Conservation (phyloP, 2,113 vertebrate species). For the Clarias batrachus region DNA sequence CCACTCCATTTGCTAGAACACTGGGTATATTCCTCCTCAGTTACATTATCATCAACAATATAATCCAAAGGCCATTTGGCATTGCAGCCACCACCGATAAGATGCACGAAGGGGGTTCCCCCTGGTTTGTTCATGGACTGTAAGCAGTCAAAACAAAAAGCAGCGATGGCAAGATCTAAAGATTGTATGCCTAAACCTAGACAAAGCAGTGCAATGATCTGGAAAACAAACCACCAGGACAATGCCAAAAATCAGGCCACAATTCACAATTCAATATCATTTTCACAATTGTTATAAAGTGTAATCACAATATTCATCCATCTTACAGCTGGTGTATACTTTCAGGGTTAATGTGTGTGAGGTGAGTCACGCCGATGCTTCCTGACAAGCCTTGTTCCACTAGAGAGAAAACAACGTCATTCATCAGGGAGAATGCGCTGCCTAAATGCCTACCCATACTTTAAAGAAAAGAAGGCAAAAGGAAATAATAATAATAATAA, state of each 20-base stretch:
- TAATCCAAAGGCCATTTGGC: no score
- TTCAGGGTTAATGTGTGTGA: constrained; percentile 42
- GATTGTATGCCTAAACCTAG: no score
- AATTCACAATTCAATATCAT: neutral
- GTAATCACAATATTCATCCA: neutral
- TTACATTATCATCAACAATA: no score
- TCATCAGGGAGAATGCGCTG: constrained; percentile 33
- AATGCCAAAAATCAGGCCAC: neutral
- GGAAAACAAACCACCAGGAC: neutral
- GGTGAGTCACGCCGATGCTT: constrained; percentile 55
- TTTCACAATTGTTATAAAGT: neutral
- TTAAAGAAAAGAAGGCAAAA: constrained; percentile 53
- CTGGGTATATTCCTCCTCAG: no score
- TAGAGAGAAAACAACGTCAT: constrained; percentile 40
- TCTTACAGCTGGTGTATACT: neutral
- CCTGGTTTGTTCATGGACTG: no score
- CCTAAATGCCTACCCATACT: constrained; percentile 48
- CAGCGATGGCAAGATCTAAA: no score
- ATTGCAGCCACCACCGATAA: no score
- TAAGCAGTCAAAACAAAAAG: no score
- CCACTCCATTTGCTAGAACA: no score
- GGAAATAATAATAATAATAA: neutral
- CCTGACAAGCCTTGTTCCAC: constrained; percentile 53
- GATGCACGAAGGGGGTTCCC: no score
- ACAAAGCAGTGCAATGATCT: no score